Evolutionary conservation across 2,113 vertebrate species (phyloP), one percentile per base, ranked within the genome.

Genomic region (Glaucidium brasilianum): DNA sequence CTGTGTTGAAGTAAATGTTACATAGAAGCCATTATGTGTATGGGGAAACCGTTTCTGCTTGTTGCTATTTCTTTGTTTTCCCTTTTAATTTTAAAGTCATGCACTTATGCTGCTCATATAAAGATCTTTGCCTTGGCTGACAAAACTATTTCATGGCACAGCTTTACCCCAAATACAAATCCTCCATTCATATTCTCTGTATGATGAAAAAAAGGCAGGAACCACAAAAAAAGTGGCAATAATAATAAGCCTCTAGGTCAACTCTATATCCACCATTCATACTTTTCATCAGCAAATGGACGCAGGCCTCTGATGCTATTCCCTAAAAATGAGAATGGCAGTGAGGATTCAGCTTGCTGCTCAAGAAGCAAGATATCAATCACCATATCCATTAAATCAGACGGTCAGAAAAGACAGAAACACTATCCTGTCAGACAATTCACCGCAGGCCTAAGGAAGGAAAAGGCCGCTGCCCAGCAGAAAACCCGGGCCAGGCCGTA

Each of bases 51-150:
- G 16, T 4, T 35, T 34, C 5, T 56, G 15, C 8, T 37, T 7
- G 53, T 10, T 14, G 0, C 0, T 32, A 32, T 34, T 64, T 7
- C 12, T 32, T 3, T 64, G 10, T 1, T 37, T 39, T 45, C 21
- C 5, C 20, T 52, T 74, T 30, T 4, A 23, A 45, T 25, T 56
- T 64, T 11, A n/a, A 77, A 23, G 37, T 30, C 3, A 6, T 1
- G 1, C 18, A 14, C 4, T 12, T 85, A 18, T 9, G 26, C 7
- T 8, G 22, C 6, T 58, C 16, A 39, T 2, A 6, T 2, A 67
- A 80, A 41, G 0, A 4, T 3, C 0, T 13, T 67, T 2, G 2
- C 2, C 6, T 15, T 11, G 6, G 2, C 5, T 45, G 8, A 35
- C 7, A 9, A 27, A 5, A 10, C 11, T 20, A 59, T 30, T 58